phyloP scores from a whole-genome alignment of 2,113 vertebrate genomes.

The Silurus asotus region DNA sequence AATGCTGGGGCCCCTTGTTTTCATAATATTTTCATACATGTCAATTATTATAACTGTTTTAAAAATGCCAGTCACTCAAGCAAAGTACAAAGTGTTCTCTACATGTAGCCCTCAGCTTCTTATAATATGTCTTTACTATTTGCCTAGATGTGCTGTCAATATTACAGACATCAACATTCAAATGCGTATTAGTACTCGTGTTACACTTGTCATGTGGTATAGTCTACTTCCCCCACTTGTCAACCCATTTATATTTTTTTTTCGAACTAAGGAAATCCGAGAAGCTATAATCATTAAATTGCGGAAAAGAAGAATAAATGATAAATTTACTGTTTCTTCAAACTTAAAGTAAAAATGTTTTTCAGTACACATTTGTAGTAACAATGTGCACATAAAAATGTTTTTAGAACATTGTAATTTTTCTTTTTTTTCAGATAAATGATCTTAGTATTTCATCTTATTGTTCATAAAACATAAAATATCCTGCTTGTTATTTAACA shows the following conservation, averaged over 20 bases:
- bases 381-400: background rate
- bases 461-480: background rate
- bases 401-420: background rate
- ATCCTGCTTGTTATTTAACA: too few relatives aligned
- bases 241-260: conserved; percentile 72
- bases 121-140: conserved; percentile 68
- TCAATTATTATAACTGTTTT: conserved; percentile 60
- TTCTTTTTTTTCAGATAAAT: background rate
- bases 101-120: conserved; percentile 70
- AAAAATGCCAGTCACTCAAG: conserved; percentile 53
- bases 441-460: background rate
- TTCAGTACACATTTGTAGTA: background rate
- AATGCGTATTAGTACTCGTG: conserved; percentile 56
- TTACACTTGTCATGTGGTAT: conserved; percentile 65
- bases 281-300: conserved; percentile 49
- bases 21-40: conserved; percentile 64
- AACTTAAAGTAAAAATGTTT: background rate
- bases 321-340: conserved; percentile 25
- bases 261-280: conserved; percentile 67
- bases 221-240: conserved; percentile 67
- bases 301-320: conserved; percentile 33
- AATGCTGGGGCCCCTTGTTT: conserved; percentile 59
- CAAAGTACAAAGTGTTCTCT: conserved; percentile 55
- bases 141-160: conserved; percentile 70
- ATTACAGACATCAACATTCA: conserved; percentile 60